Evolutionary conservation across 2,888 invertebrate genomes (phyloP), one percentile per base, ranked within the genome.

Genomic region (Xestia xanthographa): DNA sequence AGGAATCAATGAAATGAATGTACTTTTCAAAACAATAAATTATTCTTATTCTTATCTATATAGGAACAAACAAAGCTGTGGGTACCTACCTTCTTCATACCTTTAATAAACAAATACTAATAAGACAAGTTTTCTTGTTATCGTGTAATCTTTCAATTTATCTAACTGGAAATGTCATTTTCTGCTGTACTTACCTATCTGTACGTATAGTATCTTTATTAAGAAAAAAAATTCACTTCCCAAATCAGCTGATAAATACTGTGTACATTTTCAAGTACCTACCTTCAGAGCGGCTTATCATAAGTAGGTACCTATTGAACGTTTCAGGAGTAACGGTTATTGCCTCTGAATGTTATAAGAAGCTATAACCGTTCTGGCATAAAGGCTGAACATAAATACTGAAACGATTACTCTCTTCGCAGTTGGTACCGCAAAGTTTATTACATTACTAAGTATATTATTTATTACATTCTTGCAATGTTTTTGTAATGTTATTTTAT

Each of bases 271-370:
- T 65, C 48, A 38, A 67, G 14, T 45, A 66, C 1, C 11, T n/a
- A 34, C 45, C 34, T 56, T 67, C 12, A 29, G 41, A 29, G 8
- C 8, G 34, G 9, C 45, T 62, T 67, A 68, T 58, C 45, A 20
- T 63, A 45, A 38, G 29, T 38, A 62, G 43, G 48, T 34, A 67
- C n/a, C 14, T 26, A 77, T 66, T 72, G 29, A 75, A 75, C 12
- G 68, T 79, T 72, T 50, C 38, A 60, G 26, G 38, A 79, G 68
- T 68, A 67, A 79, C 72, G 58, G n/a, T 74, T 80, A 80, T 79
- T 53, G 58, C 41, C 20, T 29, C 5, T 50, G 22, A 62, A 66
- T 50, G 60, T 77, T 66, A 26, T 26, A 62, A 62, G 45, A 69
- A 66, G 58, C 79, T 53, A 75, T 80, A 48, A 75, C 60, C 48